phyloP scores from a whole-genome alignment of 2,797 vertebrate genomes.

The Paramormyrops hopkinsi region DNA sequence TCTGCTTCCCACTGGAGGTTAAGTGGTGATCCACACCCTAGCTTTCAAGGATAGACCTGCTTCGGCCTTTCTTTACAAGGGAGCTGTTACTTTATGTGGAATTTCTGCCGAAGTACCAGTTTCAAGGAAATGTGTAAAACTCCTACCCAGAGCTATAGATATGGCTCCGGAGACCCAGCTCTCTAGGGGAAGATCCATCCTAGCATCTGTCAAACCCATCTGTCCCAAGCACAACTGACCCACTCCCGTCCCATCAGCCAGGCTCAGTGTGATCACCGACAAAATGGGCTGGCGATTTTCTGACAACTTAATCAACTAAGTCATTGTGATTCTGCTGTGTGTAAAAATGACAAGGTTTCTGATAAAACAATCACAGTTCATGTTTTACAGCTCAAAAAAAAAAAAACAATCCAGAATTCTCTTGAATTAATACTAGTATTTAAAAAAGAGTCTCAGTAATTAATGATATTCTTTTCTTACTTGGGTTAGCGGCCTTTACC shows the following conservation, averaged over 20 bases:
- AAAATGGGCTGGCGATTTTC: not conserved
- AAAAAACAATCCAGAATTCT: not conserved
- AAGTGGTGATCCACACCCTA: slow-evolving; percentile 12
- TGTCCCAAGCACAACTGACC: slow-evolving; percentile 29
- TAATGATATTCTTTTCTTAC: not conserved
- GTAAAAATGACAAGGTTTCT: not conserved
- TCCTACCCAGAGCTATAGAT: not conserved
- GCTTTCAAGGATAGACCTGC: slow-evolving; percentile 25
- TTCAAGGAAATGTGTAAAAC: slow-evolving; percentile 21
- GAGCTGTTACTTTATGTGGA: slow-evolving; percentile 37
- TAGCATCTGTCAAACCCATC: slow-evolving; percentile 29
- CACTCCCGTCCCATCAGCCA: slow-evolving; percentile 25
- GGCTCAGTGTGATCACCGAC: not conserved
- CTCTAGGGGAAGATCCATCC: slow-evolving; percentile 17
- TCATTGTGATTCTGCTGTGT: not conserved
- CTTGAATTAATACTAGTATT: not conserved
- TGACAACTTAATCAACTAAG: slow-evolving; percentile 3
- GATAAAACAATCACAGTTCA: not conserved
- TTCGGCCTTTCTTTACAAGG: slow-evolving; percentile 27
- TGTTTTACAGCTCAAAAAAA: not conserved
- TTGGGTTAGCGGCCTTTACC: not conserved
- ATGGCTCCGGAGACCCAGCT: slow-evolving; percentile 23
- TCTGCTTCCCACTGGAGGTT: not conserved
- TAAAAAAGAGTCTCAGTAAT: not conserved
- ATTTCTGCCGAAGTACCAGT: slow-evolving; percentile 36